Conservation (phyloP, 2,797 vertebrate genomes). For the Sebastes itinus region DNA sequence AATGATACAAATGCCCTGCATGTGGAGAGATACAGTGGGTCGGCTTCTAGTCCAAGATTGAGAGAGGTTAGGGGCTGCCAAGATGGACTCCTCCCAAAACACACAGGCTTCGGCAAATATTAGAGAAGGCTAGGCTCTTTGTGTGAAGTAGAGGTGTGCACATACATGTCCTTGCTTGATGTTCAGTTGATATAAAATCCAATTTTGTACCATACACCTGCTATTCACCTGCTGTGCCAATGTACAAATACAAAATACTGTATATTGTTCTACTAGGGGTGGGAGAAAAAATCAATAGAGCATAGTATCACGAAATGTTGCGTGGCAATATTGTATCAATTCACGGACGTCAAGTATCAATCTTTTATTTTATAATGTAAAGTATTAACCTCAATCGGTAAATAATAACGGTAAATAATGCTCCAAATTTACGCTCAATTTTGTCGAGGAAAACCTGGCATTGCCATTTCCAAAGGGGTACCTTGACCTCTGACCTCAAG, state of each 20-base stretch:
- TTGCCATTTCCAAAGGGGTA: no score
- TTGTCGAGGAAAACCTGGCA: no score
- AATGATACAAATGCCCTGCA: conserved; percentile 59
- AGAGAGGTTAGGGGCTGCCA: conserved; percentile 25
- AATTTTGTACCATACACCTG: not conserved
- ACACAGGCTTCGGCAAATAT: conserved; percentile 34
- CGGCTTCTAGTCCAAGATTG: conserved; percentile 22
- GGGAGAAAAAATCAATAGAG: not conserved
- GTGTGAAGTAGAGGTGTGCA: not conserved
- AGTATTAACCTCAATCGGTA: no score
- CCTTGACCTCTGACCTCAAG: no score
- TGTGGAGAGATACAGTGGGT: conserved; percentile 29
- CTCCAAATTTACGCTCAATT: no score
- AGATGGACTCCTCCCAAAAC: conserved; percentile 45
- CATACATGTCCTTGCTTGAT: not conserved
- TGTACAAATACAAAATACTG: no score
- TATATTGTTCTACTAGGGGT: not conserved
- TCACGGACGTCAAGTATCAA: no score
- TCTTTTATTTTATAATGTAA: no score
- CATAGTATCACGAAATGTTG: not conserved
- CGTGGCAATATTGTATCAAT: not conserved
- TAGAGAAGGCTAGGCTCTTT: conserved; percentile 2
- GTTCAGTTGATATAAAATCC: not conserved
- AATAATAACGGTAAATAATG: no score
- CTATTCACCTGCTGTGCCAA: not conserved